These are phyloP conservation scores for Echeneis naucrates DNA, from an alignment of 2,797 vertebrate genomes.

Conservation along the genomic window DNA sequence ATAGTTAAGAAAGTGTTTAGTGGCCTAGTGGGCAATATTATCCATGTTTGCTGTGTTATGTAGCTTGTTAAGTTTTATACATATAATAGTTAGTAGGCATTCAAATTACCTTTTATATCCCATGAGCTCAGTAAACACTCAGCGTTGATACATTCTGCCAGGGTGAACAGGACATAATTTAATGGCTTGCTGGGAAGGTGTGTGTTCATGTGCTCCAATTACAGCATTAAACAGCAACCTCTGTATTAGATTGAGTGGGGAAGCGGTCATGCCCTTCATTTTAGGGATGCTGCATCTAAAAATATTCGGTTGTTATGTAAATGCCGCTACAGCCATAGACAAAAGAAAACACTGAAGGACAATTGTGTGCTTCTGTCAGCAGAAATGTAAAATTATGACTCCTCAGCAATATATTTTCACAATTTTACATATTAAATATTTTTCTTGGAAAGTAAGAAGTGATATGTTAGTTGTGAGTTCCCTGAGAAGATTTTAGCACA, in stretches of 20 bases:
- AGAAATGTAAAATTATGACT: background rate
- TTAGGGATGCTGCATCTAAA: conserved; percentile 52
- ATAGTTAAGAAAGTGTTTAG: conserved; percentile 30
- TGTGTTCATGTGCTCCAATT: conserved; percentile 68
- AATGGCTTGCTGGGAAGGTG: conserved; percentile 63
- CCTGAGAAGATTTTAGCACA: conserved; percentile 6
- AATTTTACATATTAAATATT: background rate
- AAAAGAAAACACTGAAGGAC: conserved; percentile 45
- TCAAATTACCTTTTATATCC: conserved; percentile 56
- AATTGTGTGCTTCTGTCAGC: conserved; percentile 11
- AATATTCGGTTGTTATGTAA: conserved; percentile 49
- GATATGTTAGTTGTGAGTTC: background rate
- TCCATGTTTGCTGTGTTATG: conserved; percentile 25
- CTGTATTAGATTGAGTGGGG: conserved; percentile 68
- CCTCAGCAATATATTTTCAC: background rate
- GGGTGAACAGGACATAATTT: conserved; percentile 56
- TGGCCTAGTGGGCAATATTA: conserved; percentile 33
- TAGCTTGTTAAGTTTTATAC: conserved; percentile 48
- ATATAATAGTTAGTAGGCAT: conserved; percentile 43
- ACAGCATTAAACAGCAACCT: conserved; percentile 63
- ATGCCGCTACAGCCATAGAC: conserved; percentile 38
- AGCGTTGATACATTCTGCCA: conserved; percentile 45
- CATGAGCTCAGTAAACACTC: conserved; percentile 48
- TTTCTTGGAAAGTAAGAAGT: background rate
- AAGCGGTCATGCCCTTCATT: conserved; percentile 63